Percentiles rank a stretch among this genome's conserved stretches.
These are phyloP conservation scores for Cataglyphis livida DNA, from an alignment of 2,888 invertebrate species.

Conservation along the genomic window DNA sequence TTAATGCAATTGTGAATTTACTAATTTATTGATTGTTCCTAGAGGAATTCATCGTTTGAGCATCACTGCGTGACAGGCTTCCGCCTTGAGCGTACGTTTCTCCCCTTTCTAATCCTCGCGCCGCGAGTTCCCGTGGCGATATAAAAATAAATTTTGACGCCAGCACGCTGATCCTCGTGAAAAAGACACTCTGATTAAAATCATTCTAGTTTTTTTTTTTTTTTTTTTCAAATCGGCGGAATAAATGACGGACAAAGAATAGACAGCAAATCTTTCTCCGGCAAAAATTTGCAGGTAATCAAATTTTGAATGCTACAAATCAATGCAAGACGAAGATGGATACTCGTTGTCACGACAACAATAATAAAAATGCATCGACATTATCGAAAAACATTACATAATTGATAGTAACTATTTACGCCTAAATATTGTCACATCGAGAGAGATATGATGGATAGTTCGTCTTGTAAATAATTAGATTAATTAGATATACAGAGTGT, in stretches of 20 bases:
- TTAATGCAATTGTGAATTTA: neutral
- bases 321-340: neutral
- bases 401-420: slow-evolving; percentile 1
- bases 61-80: slow-evolving; percentile 53
- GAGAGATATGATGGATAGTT: neutral
- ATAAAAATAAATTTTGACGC: slow-evolving; percentile 53
- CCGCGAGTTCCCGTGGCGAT: slow-evolving; percentile 26
- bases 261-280: neutral
- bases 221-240: neutral
- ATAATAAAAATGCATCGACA: too few species aligned
- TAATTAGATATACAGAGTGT: neutral
- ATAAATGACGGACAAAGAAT: neutral
- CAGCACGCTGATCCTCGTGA: slow-evolving; percentile 15
- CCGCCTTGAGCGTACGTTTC: slow-evolving; percentile 53
- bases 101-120: slow-evolving; percentile 59
- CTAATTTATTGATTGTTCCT: neutral
- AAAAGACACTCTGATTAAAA: neutral
- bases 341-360: neutral
- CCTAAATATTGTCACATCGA: neutral
- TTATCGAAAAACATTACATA: neutral
- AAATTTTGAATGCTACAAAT: neutral
- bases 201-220: neutral
- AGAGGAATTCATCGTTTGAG: slow-evolving; percentile 34
- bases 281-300: neutral
- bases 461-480: neutral